Base-by-base conservation (phyloP, 2,797 vertebrate species). In the Ataeniobius toweri region DNA sequence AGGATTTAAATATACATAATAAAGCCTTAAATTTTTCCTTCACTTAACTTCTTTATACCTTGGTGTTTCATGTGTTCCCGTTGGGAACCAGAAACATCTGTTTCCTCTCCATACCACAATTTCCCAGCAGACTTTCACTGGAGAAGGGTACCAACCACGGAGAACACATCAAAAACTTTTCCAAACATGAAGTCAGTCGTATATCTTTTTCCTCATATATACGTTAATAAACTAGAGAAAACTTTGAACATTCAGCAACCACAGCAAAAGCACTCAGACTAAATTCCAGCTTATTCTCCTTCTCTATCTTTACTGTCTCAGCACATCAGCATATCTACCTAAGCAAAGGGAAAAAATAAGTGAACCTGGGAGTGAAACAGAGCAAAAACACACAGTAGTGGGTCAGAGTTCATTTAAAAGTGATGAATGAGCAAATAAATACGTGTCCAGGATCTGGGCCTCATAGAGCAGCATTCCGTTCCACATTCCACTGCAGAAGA, bases 361-460 rank as follows among this genome's bases (percentile, higher is more conserved):
- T 82, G 51, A 88, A 83, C 68, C 78, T 87, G 46, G 75, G 82
- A 86, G 75, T 18, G 67, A 84, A 82, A 70, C 79, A 85, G 86
- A 90, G 79, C 28, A 87, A 91, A 93, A 92, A 90, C 88, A 90
- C 83, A 91, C 85, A 44, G 92, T 92, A 92, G 90, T 89, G 87
- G 93, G 93, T 94, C 89, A 93, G 73, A 93, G 94, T 90, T 94
- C 88, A 74, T 80, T 28, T 16, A 74, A 76, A 75, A 89, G 89
- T 94, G 94, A 95, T 94, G 92, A 94, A 94, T 93, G 93, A 91
- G 92, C 86, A 94, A 94, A 95, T 95, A 94, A 93, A 94, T 94
- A 92, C 82, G 88, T 80, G 88, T 87, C 88, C 48, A 2, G 89
- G 87, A 88, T 90, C 78, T 73, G 85, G 90, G 87, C 89, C 89